phyloP scores from a whole-genome alignment of 2,113 vertebrate genomes.

The Ascaphus truei region DNA sequence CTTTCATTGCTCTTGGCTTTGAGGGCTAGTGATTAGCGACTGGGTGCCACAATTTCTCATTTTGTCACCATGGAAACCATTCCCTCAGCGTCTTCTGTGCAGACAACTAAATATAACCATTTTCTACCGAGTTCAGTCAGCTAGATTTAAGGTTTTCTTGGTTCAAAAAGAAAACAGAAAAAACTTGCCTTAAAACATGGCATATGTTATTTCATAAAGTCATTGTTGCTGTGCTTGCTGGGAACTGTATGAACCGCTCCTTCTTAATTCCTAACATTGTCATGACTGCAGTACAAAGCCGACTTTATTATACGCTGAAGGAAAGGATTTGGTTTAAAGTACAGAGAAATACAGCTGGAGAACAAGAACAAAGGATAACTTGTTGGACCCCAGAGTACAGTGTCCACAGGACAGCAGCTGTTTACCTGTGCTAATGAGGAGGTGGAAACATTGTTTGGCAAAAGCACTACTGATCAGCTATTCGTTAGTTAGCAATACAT shows the following conservation, averaged over 20 bases:
- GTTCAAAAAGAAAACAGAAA: background rate
- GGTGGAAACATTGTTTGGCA: background rate
- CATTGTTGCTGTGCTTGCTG: background rate
- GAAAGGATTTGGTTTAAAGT: background rate
- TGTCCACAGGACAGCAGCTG: slow-evolving; percentile 6
- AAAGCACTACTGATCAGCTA: too few species aligned
- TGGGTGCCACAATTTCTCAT: background rate
- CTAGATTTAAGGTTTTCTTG: background rate
- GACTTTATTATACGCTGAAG: background rate
- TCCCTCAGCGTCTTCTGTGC: background rate
- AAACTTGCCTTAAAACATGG: background rate
- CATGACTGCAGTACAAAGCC: background rate
- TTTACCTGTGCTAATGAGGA: slow-evolving; percentile 1
- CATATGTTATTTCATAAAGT: background rate
- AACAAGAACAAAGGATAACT: background rate
- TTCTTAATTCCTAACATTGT: background rate
- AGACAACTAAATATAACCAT: background rate
- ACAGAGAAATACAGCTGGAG: background rate
- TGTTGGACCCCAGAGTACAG: background rate
- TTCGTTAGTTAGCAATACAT: too few species aligned
- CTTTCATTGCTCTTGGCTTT: background rate
- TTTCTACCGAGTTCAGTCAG: background rate
- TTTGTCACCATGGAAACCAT: slow-evolving; percentile 1
- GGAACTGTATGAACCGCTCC: slow-evolving; percentile 3
- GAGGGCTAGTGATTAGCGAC: background rate